phyloP scores from a whole-genome alignment of 30 jellyfish, hydroid and myxozoan genomes.

The Hydra vulgaris region DNA sequence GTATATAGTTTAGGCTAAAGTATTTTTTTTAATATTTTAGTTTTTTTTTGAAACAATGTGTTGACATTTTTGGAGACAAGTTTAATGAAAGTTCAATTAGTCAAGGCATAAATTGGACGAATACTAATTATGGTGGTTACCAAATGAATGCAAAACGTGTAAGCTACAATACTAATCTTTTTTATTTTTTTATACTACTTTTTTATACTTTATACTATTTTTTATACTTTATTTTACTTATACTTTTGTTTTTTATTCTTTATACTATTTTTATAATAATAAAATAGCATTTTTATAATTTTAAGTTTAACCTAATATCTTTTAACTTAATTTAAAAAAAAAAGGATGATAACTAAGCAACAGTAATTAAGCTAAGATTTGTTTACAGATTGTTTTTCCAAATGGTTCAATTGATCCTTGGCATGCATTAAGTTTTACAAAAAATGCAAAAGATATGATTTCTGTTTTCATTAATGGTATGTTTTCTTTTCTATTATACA shows the following conservation, averaged over 20 bases:
- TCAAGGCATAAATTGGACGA: conserved; percentile 61
- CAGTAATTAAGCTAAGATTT: too few species aligned
- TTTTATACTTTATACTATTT: background rate
- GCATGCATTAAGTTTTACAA: conserved; percentile 88
- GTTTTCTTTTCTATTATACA: background rate
- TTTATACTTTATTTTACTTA: background rate
- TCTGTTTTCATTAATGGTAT: conserved; percentile 66
- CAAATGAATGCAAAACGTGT: conserved; percentile 45
- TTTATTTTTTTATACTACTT: background rate
- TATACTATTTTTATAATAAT: background rate
- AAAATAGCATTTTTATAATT: too few species aligned
- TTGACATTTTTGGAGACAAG: conserved; percentile 79
- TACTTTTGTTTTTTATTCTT: background rate
- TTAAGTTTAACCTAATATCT: too few species aligned
- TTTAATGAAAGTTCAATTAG: conserved; percentile 56
- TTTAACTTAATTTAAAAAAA: too few species aligned
- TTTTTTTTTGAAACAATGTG: conserved; percentile 75
- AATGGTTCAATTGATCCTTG: conserved; percentile 96
- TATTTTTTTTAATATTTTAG: conserved; percentile 15
- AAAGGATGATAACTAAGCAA: too few species aligned
- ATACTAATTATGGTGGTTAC: conserved; percentile 78
- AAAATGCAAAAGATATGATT: conserved; percentile 33
- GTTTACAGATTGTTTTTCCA: conserved; percentile 80
- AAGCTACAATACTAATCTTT: background rate
- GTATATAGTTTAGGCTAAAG: too few species aligned